Percentiles rank a stretch among this genome's conserved stretches.
These are phyloP conservation scores for Idaea aversata DNA, from an alignment of 2,888 invertebrate genomes.

Conservation along the genomic window DNA sequence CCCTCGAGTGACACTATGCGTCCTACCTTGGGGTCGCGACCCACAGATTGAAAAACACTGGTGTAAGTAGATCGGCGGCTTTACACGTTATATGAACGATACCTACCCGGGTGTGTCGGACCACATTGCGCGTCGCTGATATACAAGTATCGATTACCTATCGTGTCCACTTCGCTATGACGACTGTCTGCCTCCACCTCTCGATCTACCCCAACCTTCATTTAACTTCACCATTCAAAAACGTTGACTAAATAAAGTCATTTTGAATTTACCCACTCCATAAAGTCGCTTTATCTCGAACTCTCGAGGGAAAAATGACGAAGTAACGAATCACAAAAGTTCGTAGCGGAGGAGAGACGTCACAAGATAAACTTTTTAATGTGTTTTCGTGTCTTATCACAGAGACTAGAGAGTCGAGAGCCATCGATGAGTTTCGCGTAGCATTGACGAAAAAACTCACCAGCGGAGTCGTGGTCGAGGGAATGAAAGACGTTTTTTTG, in stretches of 20 bases:
- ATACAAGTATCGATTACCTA: conserved; percentile 30
- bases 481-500: conserved; percentile 32
- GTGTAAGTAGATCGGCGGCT: not conserved
- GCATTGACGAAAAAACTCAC: conserved; percentile 31
- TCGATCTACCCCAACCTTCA: not conserved
- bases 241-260: conserved; percentile 15
- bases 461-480: conserved; percentile 18
- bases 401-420: conserved; percentile 20
- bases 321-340: conserved; percentile 28
- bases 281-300: conserved; percentile 18
- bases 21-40: no score
- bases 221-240: conserved; percentile 8
- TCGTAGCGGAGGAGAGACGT: conserved; percentile 22
- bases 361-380: conserved; percentile 32
- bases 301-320: conserved; percentile 25
- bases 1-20: no score
- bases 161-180: conserved; percentile 12
- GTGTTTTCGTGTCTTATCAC: conserved; percentile 35
- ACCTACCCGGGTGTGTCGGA: not conserved
- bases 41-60: no score
- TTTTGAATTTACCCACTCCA: conserved; percentile 13
- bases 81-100: not conserved
- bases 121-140: conserved; percentile 15
- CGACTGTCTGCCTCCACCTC: conserved; percentile 2
- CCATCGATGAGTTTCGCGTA: conserved; percentile 26